These are phyloP conservation scores for Onychostruthus taczanowskii DNA, from an alignment of 2,113 vertebrate genomes.

Conservation along the genomic window DNA sequence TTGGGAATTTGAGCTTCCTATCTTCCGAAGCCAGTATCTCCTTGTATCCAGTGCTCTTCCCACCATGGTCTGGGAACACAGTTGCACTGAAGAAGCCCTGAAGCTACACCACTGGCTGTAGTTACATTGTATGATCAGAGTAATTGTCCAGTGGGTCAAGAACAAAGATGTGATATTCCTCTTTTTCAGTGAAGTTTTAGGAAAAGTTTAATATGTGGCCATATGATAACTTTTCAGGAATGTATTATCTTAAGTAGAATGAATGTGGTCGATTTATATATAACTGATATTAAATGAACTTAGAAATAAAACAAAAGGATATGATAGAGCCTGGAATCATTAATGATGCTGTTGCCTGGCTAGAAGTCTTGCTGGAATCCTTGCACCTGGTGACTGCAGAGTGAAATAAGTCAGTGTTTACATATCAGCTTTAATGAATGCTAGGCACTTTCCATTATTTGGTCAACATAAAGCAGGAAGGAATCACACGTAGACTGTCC, in stretches of 20 bases:
- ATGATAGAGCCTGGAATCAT: not conserved
- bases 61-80: rapidly evolving
- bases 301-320: not conserved
- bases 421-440: not conserved
- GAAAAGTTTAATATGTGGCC: not conserved
- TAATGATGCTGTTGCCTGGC: not conserved
- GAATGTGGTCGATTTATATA: not conserved
- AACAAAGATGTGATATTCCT: not conserved
- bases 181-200: not conserved
- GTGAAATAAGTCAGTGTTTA: not conserved
- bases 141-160: rapidly evolving
- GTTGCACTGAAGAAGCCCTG: not conserved
- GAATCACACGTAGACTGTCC: not conserved
- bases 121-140: not conserved
- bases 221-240: not conserved
- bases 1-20: not conserved
- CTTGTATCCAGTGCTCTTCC: not conserved
- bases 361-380: not conserved
- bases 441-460: not conserved
- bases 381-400: not conserved
- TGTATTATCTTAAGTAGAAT: not conserved
- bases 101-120: not conserved
- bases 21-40: not conserved
- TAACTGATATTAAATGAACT: not conserved
- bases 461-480: not conserved